A percentile compares a stretch with the other conserved stretches of the same genome.
phyloP scores from a whole-genome alignment of 2,888 invertebrate species.

The Chesias legatella region DNA sequence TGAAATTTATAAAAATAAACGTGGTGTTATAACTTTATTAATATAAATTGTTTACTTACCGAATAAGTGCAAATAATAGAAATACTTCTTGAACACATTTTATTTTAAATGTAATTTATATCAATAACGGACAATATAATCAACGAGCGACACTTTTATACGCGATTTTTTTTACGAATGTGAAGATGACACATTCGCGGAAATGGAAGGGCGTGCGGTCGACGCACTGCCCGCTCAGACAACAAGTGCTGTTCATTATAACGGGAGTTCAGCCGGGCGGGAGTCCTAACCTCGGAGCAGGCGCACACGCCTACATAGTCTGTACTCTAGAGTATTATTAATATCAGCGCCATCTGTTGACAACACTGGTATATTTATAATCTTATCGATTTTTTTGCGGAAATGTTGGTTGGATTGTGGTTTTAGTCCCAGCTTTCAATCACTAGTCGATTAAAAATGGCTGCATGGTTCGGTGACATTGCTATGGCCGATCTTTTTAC shows the following conservation, averaged over 20 bases:
- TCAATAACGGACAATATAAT: conserved; percentile 41
- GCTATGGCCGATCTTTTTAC: conserved; percentile 32
- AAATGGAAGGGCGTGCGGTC: conserved; percentile 73
- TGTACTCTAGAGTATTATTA: conserved; percentile 40
- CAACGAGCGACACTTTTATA: conserved; percentile 53
- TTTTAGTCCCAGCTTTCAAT: too few relatives aligned
- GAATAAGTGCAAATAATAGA: conserved; percentile 48
- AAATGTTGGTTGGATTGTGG: not conserved
- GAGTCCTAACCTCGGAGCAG: conserved; percentile 50
- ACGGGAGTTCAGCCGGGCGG: conserved; percentile 75
- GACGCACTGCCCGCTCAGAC: conserved; percentile 77
- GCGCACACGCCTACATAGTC: conserved; percentile 54
- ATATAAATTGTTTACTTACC: conserved; percentile 51
- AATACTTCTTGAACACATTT: conserved; percentile 63
- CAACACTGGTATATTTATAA: not conserved
- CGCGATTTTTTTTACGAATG: conserved; percentile 63
- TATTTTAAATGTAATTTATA: conserved; percentile 26
- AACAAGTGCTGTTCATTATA: conserved; percentile 75
- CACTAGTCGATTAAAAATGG: conserved; percentile 51
- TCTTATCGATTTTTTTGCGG: conserved; percentile 33
- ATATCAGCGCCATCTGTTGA: conserved; percentile 58
- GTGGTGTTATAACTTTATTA: too few relatives aligned
- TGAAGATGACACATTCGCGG: conserved; percentile 74
- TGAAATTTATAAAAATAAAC: too few relatives aligned
- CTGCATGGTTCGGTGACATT: conserved; percentile 64